These are phyloP conservation scores for Uropsilus gracilis DNA, from an alignment of 2,113 vertebrate genomes.

Conservation along the genomic window DNA sequence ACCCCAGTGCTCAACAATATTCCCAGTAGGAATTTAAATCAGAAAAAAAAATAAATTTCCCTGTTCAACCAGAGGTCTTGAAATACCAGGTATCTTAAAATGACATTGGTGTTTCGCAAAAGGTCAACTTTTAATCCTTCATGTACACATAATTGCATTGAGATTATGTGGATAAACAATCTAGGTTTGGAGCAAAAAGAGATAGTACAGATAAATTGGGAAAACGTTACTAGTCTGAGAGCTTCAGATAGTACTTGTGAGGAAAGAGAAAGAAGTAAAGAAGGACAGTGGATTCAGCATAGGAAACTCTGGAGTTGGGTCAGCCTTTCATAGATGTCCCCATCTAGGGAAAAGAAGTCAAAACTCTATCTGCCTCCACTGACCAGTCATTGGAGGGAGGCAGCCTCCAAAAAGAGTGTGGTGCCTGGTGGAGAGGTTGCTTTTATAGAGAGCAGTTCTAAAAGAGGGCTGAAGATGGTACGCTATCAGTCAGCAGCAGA, in stretches of 20 bases:
- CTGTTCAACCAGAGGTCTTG: background rate
- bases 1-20: background rate
- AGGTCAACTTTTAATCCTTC: background rate
- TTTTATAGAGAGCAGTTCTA: background rate
- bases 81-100: background rate
- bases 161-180: background rate
- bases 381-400: background rate
- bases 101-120: background rate
- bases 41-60: background rate
- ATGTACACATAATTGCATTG: background rate
- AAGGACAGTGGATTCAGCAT: background rate
- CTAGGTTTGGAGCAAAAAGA: background rate
- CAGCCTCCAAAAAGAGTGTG: background rate
- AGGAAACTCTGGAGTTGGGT: background rate
- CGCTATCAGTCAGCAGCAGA: background rate
- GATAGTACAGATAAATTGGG: background rate
- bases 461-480: background rate
- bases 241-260: background rate
- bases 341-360: background rate
- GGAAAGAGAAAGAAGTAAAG: background rate
- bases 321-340: background rate
- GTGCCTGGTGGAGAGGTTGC: background rate
- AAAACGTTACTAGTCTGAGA: background rate
- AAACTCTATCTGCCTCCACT: background rate
- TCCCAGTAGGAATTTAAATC: conserved; percentile 13